Evolutionary conservation across 2,797 vertebrate genomes (phyloP).

Genomic region (Vespertilio murinus): DNA sequence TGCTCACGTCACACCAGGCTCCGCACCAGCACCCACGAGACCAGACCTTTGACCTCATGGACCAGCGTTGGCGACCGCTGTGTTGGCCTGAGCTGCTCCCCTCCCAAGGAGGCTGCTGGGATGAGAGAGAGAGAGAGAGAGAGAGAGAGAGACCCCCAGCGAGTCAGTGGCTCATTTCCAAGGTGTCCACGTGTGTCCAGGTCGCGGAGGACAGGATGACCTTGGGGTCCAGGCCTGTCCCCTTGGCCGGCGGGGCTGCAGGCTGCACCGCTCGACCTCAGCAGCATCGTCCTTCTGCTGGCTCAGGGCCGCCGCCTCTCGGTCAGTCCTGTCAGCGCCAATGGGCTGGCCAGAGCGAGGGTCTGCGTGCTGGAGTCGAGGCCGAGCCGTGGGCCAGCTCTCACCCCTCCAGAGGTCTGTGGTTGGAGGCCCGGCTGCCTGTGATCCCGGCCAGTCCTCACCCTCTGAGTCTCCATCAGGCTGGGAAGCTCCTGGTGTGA

Average conservation of each 20-base stretch:
- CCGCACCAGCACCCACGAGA: not conserved
- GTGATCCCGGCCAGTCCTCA: not conserved
- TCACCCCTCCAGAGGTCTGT: too few species aligned
- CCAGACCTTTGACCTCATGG: not conserved
- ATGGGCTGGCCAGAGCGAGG: not conserved
- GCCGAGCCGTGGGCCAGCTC: not conserved
- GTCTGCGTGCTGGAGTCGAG: accelerated
- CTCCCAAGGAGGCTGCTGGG: too few species aligned
- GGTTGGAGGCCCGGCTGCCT: not conserved
- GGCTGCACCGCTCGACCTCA: not conserved
- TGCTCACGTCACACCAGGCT: not conserved
- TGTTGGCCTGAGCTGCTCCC: too few species aligned
- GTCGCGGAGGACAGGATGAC: not conserved
- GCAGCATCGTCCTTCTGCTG: not conserved
- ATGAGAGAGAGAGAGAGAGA: not conserved
- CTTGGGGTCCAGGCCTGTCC: not conserved
- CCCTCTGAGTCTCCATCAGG: not conserved
- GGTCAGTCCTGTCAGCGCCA: not conserved
- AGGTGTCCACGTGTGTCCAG: not conserved
- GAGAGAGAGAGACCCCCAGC: not conserved
- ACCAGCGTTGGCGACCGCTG: too few species aligned
- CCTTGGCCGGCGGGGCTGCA: not conserved
- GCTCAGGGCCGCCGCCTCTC: not conserved
- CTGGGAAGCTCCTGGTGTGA: not conserved
- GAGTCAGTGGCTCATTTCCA: not conserved